Conservation (phyloP, 2,888 invertebrate genomes). For the Crepidodera aurea region DNA sequence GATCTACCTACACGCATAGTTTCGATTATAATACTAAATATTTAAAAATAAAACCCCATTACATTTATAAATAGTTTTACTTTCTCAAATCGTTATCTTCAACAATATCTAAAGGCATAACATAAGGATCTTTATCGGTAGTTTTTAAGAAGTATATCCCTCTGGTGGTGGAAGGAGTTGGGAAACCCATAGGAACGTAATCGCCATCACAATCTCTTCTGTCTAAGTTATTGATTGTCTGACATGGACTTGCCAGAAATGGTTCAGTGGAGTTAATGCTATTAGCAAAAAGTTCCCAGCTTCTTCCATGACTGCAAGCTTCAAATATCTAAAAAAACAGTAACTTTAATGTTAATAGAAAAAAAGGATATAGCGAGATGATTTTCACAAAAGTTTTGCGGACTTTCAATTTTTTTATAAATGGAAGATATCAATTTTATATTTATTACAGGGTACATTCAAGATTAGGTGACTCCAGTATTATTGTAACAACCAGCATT, state of each 20-base stretch:
- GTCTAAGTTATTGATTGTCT: constrained; percentile 63
- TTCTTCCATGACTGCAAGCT: constrained; percentile 75
- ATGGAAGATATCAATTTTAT: too few species aligned
- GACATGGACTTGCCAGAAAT: constrained; percentile 68
- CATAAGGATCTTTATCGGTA: constrained; percentile 20
- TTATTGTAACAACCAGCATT: too few species aligned
- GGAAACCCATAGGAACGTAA: constrained; percentile 46
- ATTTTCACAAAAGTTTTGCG: too few species aligned
- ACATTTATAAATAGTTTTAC: not conserved
- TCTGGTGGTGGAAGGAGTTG: constrained; percentile 42
- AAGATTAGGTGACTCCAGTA: too few species aligned
- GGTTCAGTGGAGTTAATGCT: constrained; percentile 67
- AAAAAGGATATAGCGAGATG: too few species aligned
- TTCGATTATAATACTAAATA: too few species aligned
- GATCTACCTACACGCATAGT: too few species aligned
- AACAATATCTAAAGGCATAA: not conserved
- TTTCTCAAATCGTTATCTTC: constrained; percentile 1
- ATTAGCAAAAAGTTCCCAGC: constrained; percentile 70
- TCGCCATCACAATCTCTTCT: constrained; percentile 47
- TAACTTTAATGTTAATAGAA: constrained; percentile 37
- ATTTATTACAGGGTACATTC: too few species aligned
- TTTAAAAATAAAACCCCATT: too few species aligned
- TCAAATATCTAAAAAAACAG: constrained; percentile 60
- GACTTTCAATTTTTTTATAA: too few species aligned
- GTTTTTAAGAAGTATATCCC: constrained; percentile 50